Percentiles rank a stretch among this genome's conserved stretches.
phyloP scores from a whole-genome alignment of 2,888 invertebrate genomes.

The Heliconius ismenius region DNA sequence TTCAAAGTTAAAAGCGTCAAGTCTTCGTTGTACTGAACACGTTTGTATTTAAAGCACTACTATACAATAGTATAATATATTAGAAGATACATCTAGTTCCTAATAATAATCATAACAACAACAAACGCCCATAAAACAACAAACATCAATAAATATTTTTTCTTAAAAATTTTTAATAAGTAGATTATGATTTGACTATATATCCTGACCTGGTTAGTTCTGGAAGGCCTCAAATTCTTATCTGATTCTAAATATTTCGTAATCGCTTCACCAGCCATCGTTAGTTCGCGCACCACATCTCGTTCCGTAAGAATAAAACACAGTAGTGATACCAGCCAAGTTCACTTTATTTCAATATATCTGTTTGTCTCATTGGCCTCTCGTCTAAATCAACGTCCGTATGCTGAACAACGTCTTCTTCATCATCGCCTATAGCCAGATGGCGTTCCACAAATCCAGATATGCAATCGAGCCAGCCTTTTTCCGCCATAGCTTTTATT shows the following conservation, averaged over 20 bases:
- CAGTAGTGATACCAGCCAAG: background rate
- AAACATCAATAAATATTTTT: background rate
- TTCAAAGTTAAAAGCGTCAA: background rate
- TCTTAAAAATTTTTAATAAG: background rate
- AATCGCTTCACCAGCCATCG: background rate
- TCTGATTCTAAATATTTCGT: too few species aligned
- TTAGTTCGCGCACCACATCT: background rate
- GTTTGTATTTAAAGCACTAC: background rate
- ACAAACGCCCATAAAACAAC: background rate
- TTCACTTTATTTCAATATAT: conserved; percentile 7
- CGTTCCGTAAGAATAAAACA: background rate
- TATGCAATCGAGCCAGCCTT: conserved; percentile 62
- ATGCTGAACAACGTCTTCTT: conserved; percentile 71
- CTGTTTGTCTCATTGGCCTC: conserved; percentile 24
- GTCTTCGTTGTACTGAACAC: background rate
- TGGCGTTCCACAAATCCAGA: conserved; percentile 57
- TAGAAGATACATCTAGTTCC: background rate
- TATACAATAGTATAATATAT: background rate
- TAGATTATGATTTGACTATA: background rate
- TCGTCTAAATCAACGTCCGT: conserved; percentile 66
- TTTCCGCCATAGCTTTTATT: conserved; percentile 64
- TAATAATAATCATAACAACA: background rate
- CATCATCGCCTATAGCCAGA: conserved; percentile 70
- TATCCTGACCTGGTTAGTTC: too few species aligned
- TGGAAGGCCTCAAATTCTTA: too few species aligned